These are phyloP conservation scores for Scaptodrosophila lebanonensis DNA, from an alignment of 1,140 invertebrate genomes.

Conservation along the genomic window DNA sequence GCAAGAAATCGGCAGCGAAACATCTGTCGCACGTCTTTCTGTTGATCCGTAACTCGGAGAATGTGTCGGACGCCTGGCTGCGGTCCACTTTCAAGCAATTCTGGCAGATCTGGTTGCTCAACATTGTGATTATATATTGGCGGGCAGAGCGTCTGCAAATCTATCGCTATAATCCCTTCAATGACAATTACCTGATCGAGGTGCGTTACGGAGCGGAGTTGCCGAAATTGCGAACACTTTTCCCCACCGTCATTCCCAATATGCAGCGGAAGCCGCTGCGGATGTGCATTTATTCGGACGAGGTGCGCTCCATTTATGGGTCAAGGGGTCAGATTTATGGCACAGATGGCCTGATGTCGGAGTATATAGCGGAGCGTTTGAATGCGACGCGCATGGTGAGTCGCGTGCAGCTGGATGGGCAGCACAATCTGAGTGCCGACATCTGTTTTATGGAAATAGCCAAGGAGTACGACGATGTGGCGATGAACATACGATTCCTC, in stretches of 20 bases:
- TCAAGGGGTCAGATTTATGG: constrained; percentile 35
- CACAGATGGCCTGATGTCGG: constrained; percentile 54
- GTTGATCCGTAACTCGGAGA: constrained; percentile 38
- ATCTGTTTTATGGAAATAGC: constrained; percentile 55
- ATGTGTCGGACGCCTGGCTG: constrained; percentile 51
- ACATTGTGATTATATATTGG: constrained; percentile 63
- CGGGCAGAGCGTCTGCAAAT: constrained; percentile 33
- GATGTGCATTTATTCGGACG: constrained; percentile 64
- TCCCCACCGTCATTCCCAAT: constrained; percentile 53
- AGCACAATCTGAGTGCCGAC: constrained; percentile 36
- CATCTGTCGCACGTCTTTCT: constrained; percentile 61
- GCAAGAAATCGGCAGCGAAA: constrained; percentile 62
- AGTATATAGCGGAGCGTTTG: constrained; percentile 52
- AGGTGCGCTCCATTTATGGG: constrained; percentile 55
- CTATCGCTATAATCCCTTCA: constrained; percentile 68
- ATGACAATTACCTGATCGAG: constrained; percentile 44
- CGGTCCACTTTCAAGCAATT: constrained; percentile 60
- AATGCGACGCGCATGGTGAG: constrained; percentile 63
- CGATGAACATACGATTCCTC: constrained; percentile 64
- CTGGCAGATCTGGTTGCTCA: constrained; percentile 66
- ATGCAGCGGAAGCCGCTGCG: constrained; percentile 61
- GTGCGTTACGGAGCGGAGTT: constrained; percentile 1
- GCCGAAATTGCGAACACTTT: constrained; percentile 44
- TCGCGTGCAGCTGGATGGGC: constrained; percentile 31
- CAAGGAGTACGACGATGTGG: constrained; percentile 55